phyloP scores from a whole-genome alignment of 2,888 invertebrate genomes.

The Calameuta filiformis region DNA sequence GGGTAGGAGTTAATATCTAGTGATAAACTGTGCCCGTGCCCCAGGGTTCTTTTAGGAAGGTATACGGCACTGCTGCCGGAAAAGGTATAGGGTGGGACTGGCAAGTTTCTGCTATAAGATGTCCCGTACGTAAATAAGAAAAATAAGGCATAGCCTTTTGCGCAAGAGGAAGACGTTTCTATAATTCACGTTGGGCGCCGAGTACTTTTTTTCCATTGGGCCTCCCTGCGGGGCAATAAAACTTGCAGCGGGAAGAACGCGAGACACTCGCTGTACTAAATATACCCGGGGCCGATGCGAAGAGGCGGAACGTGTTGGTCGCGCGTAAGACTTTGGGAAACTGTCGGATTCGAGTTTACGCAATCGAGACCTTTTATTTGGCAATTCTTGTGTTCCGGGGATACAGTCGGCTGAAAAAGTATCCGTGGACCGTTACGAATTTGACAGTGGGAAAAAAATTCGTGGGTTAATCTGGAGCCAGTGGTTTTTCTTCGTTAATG shows the following conservation, averaged over 20 bases:
- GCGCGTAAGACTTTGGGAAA: not conserved
- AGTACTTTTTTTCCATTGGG: slow-evolving; percentile 43
- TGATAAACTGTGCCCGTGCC: not conserved
- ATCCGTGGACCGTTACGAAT: too few species aligned
- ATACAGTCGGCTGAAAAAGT: too few species aligned
- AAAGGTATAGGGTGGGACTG: not conserved
- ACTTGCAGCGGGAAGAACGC: slow-evolving; percentile 15
- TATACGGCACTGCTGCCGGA: not conserved
- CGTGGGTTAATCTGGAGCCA: too few species aligned
- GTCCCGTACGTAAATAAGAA: not conserved
- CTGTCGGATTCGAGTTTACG: not conserved
- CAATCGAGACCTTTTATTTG: not conserved
- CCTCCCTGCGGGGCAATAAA: slow-evolving; percentile 46
- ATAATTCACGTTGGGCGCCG: slow-evolving; percentile 46
- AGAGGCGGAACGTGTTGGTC: not conserved
- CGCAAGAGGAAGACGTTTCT: slow-evolving; percentile 36
- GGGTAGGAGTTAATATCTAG: not conserved
- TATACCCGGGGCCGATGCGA: not conserved
- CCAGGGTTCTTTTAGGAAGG: not conserved
- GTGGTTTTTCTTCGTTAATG: accelerated
- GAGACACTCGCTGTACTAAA: not conserved
- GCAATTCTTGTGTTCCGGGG: too few species aligned
- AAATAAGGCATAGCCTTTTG: slow-evolving; percentile 23
- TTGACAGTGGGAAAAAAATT: too few species aligned
- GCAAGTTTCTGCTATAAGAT: not conserved